Conservation (phyloP, 2,113 vertebrate species). For the Amphilophus citrinellus region DNA sequence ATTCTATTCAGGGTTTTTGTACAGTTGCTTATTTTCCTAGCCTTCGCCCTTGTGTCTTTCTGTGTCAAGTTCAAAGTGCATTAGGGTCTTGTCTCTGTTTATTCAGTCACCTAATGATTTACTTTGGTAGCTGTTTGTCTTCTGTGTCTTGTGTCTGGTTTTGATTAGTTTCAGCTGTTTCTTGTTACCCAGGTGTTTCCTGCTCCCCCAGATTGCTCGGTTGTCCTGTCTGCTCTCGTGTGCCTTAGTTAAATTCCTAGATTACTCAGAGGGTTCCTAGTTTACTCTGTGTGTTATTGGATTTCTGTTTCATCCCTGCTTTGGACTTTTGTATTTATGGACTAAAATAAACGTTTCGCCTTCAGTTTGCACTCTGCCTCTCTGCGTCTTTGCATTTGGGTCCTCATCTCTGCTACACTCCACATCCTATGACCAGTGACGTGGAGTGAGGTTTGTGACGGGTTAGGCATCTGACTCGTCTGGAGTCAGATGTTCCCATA, state of each 20-base stretch:
- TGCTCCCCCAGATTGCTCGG: background rate
- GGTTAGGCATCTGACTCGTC: too few relatives aligned
- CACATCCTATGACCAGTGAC: too few relatives aligned
- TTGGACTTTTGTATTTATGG: background rate
- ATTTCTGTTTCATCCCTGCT: background rate
- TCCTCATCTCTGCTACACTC: background rate
- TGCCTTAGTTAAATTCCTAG: background rate
- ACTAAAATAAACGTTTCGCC: too few relatives aligned
- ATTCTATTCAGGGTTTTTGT: background rate
- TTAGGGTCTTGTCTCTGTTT: background rate
- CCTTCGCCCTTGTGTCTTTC: accelerated
- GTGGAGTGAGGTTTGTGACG: too few relatives aligned
- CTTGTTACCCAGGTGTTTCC: background rate
- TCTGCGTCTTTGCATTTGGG: background rate
- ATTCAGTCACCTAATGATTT: too few relatives aligned
- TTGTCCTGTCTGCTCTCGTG: background rate
- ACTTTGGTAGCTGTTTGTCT: background rate
- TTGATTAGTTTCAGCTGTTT: background rate
- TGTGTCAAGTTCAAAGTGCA: background rate
- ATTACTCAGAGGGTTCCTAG: background rate
- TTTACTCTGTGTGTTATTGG: background rate
- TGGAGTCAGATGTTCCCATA: too few relatives aligned
- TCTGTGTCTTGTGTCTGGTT: background rate
- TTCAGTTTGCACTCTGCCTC: background rate
- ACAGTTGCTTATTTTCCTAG: too few relatives aligned